A percentile compares a stretch with the other conserved stretches of the same genome.
These are phyloP conservation scores for Diorhabda elongata DNA, from an alignment of 1,140 invertebrate species.

Conservation along the genomic window DNA sequence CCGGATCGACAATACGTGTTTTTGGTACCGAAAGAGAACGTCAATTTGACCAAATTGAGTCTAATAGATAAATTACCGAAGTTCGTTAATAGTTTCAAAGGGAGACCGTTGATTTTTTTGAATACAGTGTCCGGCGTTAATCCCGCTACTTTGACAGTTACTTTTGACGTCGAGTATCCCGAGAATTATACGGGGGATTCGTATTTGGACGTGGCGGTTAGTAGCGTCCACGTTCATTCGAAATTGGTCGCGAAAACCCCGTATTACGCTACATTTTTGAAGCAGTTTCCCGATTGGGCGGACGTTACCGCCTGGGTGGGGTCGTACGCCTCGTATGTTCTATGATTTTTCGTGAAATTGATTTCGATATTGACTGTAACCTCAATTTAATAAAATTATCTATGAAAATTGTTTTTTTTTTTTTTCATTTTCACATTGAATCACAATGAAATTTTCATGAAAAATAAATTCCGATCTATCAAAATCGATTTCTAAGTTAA, in stretches of 20 bases:
- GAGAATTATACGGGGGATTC: not conserved
- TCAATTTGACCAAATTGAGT: not conserved
- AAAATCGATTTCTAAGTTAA: too few relatives aligned
- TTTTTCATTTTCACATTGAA: too few relatives aligned
- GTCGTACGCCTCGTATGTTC: not conserved
- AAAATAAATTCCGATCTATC: too few relatives aligned
- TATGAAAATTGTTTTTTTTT: not conserved
- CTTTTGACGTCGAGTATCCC: slow-evolving; percentile 11
- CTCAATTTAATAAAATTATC: not conserved
- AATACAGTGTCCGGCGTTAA: not conserved
- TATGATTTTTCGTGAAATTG: not conserved
- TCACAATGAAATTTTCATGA: too few relatives aligned
- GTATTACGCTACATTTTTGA: not conserved
- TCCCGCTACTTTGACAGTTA: not conserved
- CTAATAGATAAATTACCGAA: not conserved
- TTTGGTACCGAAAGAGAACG: not conserved
- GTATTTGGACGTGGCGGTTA: not conserved
- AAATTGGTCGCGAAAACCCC: not conserved
- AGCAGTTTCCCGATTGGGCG: slow-evolving; percentile 9
- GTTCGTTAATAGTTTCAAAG: not conserved
- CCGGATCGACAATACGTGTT: not conserved
- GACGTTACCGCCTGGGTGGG: slow-evolving; percentile 4
- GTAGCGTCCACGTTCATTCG: slow-evolving; percentile 3
- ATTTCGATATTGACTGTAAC: not conserved
- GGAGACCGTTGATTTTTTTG: not conserved